These are phyloP conservation scores for Pseudois nayaur DNA, from an alignment of 2,113 vertebrate species.

Conservation along the genomic window DNA sequence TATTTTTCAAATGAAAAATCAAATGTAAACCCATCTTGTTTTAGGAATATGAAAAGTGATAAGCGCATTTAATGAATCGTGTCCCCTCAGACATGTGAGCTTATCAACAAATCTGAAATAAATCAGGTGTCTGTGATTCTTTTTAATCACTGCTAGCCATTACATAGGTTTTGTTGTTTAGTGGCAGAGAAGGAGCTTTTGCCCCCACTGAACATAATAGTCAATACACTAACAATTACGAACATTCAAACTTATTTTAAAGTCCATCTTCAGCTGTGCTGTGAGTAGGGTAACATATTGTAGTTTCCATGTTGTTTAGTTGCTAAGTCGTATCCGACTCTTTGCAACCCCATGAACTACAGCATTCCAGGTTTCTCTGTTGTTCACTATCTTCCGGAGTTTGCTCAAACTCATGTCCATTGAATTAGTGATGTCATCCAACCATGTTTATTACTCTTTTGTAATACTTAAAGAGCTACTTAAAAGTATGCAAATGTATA, in stretches of 20 bases:
- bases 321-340: neutral
- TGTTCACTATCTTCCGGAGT: neutral
- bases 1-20: constrained; percentile 55
- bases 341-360: neutral
- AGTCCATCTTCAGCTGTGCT: constrained; percentile 88
- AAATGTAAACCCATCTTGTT: constrained; percentile 72
- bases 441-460: constrained; percentile 87
- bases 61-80: constrained; percentile 56
- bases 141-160: constrained; percentile 75
- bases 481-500: constrained; percentile 91
- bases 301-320: constrained; percentile 81
- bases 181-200: constrained; percentile 2
- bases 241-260: constrained; percentile 83
- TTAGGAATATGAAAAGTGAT: constrained; percentile 71
- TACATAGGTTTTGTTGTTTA: constrained; percentile 67
- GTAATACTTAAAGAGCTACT: constrained; percentile 90
- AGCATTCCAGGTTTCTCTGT: neutral
- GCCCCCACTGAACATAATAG: constrained; percentile 68
- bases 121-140: constrained; percentile 75
- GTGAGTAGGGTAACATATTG: constrained; percentile 96
- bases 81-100: constrained; percentile 61
- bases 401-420: neutral
- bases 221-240: constrained; percentile 81
- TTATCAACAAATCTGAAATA: constrained; percentile 77
- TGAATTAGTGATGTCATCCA: neutral